Conservation (phyloP, 2,797 vertebrate species). For the Macropodus opercularis region DNA sequence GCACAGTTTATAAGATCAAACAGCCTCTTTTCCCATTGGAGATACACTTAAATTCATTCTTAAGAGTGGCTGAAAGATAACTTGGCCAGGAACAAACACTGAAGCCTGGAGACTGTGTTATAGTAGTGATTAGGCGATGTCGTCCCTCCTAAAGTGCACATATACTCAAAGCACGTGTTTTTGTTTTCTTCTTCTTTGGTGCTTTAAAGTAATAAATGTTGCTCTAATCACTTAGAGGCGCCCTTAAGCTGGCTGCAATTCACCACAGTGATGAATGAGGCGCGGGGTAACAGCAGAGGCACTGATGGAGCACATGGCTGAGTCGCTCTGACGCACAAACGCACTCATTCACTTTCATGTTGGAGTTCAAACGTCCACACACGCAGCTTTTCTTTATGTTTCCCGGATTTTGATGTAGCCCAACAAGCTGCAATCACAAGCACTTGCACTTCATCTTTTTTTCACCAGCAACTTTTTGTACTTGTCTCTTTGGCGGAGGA, state of each 20-base stretch:
- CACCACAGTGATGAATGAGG: conserved; percentile 18
- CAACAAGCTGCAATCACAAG: conserved; percentile 3
- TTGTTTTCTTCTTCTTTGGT: neutral
- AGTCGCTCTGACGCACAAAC: conserved; percentile 6
- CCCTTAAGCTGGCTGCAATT: conserved; percentile 12
- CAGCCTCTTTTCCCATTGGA: neutral
- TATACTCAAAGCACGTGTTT: neutral
- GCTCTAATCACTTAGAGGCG: conserved; percentile 20
- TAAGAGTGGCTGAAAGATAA: conserved; percentile 1
- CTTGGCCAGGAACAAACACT: neutral
- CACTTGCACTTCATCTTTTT: neutral
- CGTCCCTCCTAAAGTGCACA: conserved; percentile 2
- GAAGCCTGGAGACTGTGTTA: neutral
- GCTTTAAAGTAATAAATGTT: conserved; percentile 7
- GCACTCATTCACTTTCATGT: conserved; percentile 13
- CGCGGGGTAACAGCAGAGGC: conserved; percentile 12
- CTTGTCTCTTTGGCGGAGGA: conserved; percentile 44
- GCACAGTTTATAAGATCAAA: conserved; percentile 10
- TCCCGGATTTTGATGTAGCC: neutral
- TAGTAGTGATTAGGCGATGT: neutral
- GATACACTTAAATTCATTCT: conserved; percentile 6
- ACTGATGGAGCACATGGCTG: conserved; percentile 3
- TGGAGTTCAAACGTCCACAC: conserved; percentile 11
- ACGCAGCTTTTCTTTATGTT: neutral
- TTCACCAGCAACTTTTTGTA: conserved; percentile 28